These are phyloP conservation scores for Drosophila mercatorum DNA, from an alignment of 2,888 invertebrate species.

Conservation along the genomic window DNA sequence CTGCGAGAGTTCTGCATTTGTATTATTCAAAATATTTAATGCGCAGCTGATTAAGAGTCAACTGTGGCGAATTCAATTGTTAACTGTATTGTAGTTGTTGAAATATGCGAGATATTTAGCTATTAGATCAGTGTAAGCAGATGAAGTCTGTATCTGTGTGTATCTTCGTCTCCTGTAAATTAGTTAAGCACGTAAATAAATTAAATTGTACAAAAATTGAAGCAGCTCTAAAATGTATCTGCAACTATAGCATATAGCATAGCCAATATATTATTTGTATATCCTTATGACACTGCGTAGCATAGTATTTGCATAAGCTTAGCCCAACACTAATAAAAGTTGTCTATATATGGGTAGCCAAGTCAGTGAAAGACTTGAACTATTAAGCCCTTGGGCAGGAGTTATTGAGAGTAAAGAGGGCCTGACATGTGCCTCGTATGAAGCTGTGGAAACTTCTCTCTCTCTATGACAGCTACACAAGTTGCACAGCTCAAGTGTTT, in stretches of 20 bases:
- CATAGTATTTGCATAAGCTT: background rate
- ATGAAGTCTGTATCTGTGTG: background rate
- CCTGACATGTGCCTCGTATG: constrained; percentile 17
- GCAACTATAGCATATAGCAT: background rate
- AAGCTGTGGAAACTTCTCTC: background rate
- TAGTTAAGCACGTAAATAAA: background rate
- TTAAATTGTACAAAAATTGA: too few species aligned
- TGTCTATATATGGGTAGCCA: background rate
- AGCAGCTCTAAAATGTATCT: background rate
- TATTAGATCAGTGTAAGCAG: too few species aligned
- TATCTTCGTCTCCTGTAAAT: background rate
- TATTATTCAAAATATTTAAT: background rate
- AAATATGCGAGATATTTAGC: background rate
- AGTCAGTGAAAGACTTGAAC: background rate
- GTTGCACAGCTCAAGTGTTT: constrained; percentile 60
- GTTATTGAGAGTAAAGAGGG: constrained; percentile 6
- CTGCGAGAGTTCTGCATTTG: background rate
- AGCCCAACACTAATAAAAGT: background rate
- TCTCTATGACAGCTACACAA: constrained; percentile 56
- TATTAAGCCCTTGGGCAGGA: background rate
- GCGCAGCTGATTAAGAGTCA: too few species aligned
- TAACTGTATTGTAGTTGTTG: background rate
- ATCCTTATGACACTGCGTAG: background rate
- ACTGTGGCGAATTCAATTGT: background rate
- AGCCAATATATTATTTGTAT: background rate